These are phyloP conservation scores for Hydroisotoma schaefferi DNA, from an alignment of 2,888 invertebrate species.

Conservation along the genomic window DNA sequence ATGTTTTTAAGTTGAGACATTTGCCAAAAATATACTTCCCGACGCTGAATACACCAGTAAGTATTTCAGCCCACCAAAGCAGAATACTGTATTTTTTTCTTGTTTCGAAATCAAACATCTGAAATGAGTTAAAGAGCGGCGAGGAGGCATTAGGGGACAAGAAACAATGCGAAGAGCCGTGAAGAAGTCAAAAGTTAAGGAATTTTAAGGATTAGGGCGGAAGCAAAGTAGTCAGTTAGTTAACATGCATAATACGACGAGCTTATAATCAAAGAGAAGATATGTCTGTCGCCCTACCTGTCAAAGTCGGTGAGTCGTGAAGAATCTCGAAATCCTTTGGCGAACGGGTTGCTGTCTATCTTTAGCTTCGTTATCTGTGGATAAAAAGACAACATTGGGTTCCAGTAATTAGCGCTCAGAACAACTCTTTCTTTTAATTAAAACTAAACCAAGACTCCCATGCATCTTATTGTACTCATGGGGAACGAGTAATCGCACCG, in stretches of 20 bases:
- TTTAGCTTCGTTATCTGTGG: constrained; percentile 96
- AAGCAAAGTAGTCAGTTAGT: constrained; percentile 16
- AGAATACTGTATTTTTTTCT: neutral
- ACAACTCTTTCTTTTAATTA: constrained; percentile 6
- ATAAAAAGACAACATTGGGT: constrained; percentile 45
- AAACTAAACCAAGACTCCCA: too few relatives aligned
- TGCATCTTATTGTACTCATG: too few relatives aligned
- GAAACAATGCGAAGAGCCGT: constrained; percentile 17
- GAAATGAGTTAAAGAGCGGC: constrained; percentile 11
- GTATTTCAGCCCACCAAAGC: constrained; percentile 11
- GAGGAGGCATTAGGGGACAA: constrained; percentile 10
- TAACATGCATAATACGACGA: constrained; percentile 23
- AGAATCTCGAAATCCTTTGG: constrained; percentile 95
- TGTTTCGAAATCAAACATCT: constrained; percentile 6
- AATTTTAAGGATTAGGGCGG: constrained; percentile 14
- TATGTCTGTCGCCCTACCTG: constrained; percentile 58
- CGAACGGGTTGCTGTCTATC: constrained; percentile 98
- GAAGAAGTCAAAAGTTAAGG: constrained; percentile 7
- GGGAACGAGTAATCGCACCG: too few relatives aligned
- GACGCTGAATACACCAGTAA: constrained; percentile 7
- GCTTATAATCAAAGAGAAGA: constrained; percentile 34
- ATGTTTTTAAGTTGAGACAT: constrained; percentile 5
- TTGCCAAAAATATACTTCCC: constrained; percentile 17
- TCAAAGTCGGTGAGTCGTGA: constrained; percentile 91
- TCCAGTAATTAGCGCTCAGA: constrained; percentile 46